phyloP scores from a whole-genome alignment of 1,140 invertebrate species.

The Apis cerana region DNA sequence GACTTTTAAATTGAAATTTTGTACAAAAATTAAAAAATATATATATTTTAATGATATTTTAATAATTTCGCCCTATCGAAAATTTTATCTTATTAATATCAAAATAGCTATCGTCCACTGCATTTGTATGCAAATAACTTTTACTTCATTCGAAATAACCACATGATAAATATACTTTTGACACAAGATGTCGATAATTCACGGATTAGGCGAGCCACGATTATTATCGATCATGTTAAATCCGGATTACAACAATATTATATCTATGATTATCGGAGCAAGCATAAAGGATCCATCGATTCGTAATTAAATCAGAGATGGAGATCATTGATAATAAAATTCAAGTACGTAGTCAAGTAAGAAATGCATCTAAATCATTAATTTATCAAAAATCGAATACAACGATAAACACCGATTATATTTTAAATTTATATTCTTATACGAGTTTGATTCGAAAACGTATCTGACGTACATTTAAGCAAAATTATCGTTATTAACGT shows the following conservation, averaged over 20 bases:
- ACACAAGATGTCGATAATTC: background rate
- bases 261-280: background rate
- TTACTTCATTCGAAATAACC: no score
- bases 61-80: no score
- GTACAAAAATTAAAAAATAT: no score
- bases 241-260: slow-evolving; percentile 5
- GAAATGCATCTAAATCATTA: background rate
- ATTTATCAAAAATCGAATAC: background rate
- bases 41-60: no score
- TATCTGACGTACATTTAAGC: no score
- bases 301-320: background rate
- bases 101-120: background rate
- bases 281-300: background rate
- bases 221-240: slow-evolving; percentile 11
- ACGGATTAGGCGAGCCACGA: background rate
- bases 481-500: no score
- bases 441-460: no score
- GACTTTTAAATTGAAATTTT: no score
- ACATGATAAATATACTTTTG: no score
- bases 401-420: background rate
- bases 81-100: background rate
- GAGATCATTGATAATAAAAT: background rate
- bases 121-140: no score
- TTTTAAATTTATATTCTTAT: background rate
- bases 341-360: background rate